Percentiles rank a stretch among this genome's conserved stretches.
phyloP scores from a whole-genome alignment of 2,888 invertebrate genomes.

The Seira ritae region DNA sequence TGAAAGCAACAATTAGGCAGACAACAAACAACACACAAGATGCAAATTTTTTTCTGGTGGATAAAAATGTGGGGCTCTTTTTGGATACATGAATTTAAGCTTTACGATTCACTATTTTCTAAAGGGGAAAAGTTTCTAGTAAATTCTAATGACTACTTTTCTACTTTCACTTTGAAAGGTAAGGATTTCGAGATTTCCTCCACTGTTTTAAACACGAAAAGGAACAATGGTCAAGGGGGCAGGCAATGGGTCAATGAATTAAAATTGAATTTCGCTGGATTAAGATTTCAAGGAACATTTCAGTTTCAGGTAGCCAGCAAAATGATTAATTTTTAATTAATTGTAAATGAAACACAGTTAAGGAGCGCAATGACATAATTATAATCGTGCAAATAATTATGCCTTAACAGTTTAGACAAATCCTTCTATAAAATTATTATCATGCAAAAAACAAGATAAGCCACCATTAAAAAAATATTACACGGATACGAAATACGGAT shows the following conservation, averaged over 20 bases:
- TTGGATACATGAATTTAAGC: conserved; percentile 4
- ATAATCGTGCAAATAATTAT: not conserved
- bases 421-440: too few relatives aligned
- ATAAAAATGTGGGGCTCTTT: not conserved
- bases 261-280: too few relatives aligned
- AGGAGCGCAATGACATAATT: not conserved
- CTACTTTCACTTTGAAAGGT: not conserved
- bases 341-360: not conserved
- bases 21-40: conserved; percentile 42
- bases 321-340: too few relatives aligned
- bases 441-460: too few relatives aligned
- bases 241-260: not conserved
- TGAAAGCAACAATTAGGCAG: conserved; percentile 73
- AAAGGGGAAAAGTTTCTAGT: not conserved
- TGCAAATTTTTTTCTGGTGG: not conserved
- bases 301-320: not conserved
- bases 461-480: not conserved
- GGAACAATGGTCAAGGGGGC: too few relatives aligned
- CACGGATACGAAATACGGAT: too few relatives aligned
- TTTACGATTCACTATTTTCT: not conserved
- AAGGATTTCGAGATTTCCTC: not conserved
- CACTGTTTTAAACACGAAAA: not conserved
- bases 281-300: too few relatives aligned
- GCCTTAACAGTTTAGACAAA: too few relatives aligned
- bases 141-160: not conserved